Base-by-base conservation (phyloP, 1,140 invertebrate species). In the Neotoxoptera formosana region DNA sequence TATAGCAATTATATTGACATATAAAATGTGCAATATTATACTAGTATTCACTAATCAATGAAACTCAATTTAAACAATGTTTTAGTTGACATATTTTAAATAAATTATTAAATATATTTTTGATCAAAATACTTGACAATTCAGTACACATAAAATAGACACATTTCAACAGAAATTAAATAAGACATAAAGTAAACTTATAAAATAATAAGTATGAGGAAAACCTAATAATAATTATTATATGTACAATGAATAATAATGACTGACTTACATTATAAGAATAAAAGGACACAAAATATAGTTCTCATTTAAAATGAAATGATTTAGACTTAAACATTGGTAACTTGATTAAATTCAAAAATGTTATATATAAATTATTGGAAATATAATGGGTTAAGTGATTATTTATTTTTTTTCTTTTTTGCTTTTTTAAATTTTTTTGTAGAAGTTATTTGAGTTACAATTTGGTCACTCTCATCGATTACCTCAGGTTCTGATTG, bases 351-450 rank as follows among this genome's bases (percentile, higher is more conserved):
- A 90, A 53, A 60, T 34, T 88, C 30, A 88, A 34, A 41, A 51
- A 76, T 34, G 14, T 51, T 23, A 87, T 53, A 51, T 11, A 8
- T 14, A 8, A 11, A 87, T n/a, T 41, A 34, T 51, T 51, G 34
- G 21, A 76, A 45, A 20, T 91, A 89, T 95, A 95, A 76, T 53
- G 96, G 96, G 36, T 23, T 21, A 53, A 76, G 3, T 8, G 11
- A 48, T 56, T 93, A 93, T 36, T 86, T 93, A 14, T 93, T 86
- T 56, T 53, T 93, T 86, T 84, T 93, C 81, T 93, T 93, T 60
- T 93, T 93, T 7, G 81, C 36, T 56, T 93, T 93, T 41, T 93
- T 93, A 86, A 34, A 93, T 67, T 83, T 23, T 34, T 84, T 93
- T n/a, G 48, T 41, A 53, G 48, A 53, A 30, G 2, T 84, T 30